These are phyloP conservation scores for Strix uralensis DNA, from an alignment of 2,113 vertebrate species.

Conservation along the genomic window DNA sequence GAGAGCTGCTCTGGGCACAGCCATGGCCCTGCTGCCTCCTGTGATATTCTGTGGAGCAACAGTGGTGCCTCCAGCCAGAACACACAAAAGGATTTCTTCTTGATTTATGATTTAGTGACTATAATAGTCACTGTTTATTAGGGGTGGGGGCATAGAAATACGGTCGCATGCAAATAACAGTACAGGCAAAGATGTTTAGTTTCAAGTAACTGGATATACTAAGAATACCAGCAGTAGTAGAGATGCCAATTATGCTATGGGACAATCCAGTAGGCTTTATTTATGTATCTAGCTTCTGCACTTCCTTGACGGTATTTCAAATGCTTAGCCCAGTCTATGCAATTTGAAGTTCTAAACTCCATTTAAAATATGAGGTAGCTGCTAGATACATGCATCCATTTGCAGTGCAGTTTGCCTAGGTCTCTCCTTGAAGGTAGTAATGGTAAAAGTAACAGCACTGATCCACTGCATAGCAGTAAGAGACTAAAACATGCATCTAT, in stretches of 20 bases:
- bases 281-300: neutral
- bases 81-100: neutral
- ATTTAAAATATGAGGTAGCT: neutral
- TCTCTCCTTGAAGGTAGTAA: neutral
- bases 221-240: neutral
- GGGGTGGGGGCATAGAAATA: neutral
- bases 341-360: neutral
- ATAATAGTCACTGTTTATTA: neutral
- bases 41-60: rapidly evolving
- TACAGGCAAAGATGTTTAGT: neutral
- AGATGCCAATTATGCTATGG: neutral
- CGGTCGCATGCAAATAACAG: neutral
- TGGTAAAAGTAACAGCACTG: neutral
- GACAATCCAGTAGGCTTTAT: neutral
- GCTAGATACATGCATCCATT: neutral
- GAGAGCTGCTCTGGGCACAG: neutral
- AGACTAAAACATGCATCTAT: neutral
- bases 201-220: neutral
- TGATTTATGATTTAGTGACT: neutral
- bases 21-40: neutral
- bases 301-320: neutral
- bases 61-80: neutral
- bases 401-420: neutral
- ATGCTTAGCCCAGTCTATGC: neutral
- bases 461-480: neutral